These are phyloP conservation scores for Paradisaea rubra DNA, from an alignment of 2,113 vertebrate genomes.

Conservation along the genomic window DNA sequence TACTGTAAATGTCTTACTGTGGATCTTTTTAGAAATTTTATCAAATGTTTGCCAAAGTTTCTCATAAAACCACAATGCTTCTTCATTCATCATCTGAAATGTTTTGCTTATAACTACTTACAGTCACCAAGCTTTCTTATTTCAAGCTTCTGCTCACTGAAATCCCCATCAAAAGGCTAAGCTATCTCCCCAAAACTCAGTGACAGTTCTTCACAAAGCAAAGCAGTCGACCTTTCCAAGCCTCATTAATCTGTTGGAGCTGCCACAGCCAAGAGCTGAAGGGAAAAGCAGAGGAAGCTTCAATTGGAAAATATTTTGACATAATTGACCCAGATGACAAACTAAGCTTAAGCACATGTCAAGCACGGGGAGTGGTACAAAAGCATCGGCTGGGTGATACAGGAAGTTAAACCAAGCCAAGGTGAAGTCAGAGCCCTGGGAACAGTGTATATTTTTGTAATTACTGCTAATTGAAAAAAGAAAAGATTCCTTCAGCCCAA, in stretches of 20 bases:
- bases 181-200: constrained; percentile 34
- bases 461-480: constrained; percentile 17
- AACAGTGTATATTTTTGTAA: constrained; percentile 47
- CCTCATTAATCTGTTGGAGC: constrained; percentile 71
- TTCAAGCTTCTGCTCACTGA: constrained; percentile 9
- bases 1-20: not conserved
- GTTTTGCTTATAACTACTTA: not conserved
- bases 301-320: constrained; percentile 68
- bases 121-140: not conserved
- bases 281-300: constrained; percentile 60
- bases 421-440: constrained; percentile 33
- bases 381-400: not conserved
- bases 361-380: constrained; percentile 54
- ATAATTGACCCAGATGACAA: constrained; percentile 80
- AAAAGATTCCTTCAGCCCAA: not conserved
- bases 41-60: not conserved
- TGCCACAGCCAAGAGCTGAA: constrained; percentile 48
- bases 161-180: constrained; percentile 18
- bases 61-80: not conserved
- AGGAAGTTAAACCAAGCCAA: constrained; percentile 46
- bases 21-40: not conserved
- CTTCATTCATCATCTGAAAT: not conserved
- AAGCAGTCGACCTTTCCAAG: constrained; percentile 64
- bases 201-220: constrained; percentile 56
- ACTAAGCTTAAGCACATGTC: constrained; percentile 70